These are phyloP conservation scores for Petrophora chlorosata DNA, from an alignment of 2,888 invertebrate species.

Conservation along the genomic window DNA sequence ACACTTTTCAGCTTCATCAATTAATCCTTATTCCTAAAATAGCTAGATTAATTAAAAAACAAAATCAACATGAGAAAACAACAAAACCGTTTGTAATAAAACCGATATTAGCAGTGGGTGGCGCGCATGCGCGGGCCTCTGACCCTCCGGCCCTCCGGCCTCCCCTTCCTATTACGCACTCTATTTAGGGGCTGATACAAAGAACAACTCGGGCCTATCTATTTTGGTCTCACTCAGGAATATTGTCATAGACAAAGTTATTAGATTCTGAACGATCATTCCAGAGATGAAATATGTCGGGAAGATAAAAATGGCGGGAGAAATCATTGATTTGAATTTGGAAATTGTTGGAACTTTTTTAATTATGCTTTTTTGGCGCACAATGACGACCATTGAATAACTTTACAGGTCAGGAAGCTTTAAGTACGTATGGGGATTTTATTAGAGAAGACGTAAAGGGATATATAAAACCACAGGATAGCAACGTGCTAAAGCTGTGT, in stretches of 20 bases:
- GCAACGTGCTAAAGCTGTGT: no score
- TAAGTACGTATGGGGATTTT: no score
- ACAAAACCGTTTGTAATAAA: constrained; percentile 76
- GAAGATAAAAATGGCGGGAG: constrained; percentile 45
- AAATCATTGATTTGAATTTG: constrained; percentile 26
- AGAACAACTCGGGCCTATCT: constrained; percentile 77
- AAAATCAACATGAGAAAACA: constrained; percentile 58
- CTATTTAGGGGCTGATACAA: constrained; percentile 82
- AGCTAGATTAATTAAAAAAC: constrained; percentile 38
- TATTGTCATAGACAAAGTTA: constrained; percentile 75
- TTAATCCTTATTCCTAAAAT: constrained; percentile 7
- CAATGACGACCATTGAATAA: no score
- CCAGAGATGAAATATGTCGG: constrained; percentile 44
- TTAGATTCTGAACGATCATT: constrained; percentile 63
- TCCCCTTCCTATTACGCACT: constrained; percentile 81
- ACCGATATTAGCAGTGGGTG: constrained; percentile 68
- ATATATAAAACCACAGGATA: no score
- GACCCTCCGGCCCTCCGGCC: constrained; percentile 50
- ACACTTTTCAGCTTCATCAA: background rate
- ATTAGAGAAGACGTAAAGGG: no score
- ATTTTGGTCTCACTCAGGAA: constrained; percentile 77
- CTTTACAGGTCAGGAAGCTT: no score
- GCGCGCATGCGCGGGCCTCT: constrained; percentile 74
- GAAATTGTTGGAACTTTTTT: no score
- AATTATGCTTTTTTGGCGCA: no score